Evolutionary conservation across 2,113 vertebrate species (phyloP).

Genomic region (Gavia stellata): DNA sequence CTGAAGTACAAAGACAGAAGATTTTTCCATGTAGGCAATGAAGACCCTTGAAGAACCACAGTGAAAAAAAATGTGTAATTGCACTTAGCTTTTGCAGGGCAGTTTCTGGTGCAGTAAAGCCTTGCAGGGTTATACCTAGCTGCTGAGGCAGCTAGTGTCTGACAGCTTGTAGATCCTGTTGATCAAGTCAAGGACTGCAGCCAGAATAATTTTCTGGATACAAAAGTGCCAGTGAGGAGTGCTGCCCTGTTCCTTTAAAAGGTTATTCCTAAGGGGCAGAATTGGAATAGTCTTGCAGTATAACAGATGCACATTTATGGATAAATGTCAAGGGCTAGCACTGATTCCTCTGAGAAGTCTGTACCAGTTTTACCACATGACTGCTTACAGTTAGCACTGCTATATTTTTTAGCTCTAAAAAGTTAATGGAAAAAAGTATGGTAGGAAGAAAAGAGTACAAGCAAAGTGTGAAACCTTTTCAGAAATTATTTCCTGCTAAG

Average conservation of each 20-base stretch:
- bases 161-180: constrained; percentile 5
- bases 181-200: constrained; percentile 11
- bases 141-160: background rate
- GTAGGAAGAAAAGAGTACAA: background rate
- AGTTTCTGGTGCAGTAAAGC: background rate
- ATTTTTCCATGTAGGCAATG: background rate
- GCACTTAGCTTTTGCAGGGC: background rate
- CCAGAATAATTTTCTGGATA: constrained; percentile 26
- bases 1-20: background rate
- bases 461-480: background rate
- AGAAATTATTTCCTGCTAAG: constrained; percentile 29
- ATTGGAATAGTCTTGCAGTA: background rate
- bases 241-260: background rate
- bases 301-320: background rate
- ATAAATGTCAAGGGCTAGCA: background rate
- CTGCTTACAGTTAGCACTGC: background rate
- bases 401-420: background rate
- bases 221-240: background rate
- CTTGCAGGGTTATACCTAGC: background rate
- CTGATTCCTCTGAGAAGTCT: background rate
- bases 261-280: background rate
- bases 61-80: background rate
- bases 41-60: background rate
- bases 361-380: background rate
- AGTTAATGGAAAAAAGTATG: background rate